Base-by-base conservation (phyloP, 2,113 vertebrate genomes). In the Sapayoa aenigma region DNA sequence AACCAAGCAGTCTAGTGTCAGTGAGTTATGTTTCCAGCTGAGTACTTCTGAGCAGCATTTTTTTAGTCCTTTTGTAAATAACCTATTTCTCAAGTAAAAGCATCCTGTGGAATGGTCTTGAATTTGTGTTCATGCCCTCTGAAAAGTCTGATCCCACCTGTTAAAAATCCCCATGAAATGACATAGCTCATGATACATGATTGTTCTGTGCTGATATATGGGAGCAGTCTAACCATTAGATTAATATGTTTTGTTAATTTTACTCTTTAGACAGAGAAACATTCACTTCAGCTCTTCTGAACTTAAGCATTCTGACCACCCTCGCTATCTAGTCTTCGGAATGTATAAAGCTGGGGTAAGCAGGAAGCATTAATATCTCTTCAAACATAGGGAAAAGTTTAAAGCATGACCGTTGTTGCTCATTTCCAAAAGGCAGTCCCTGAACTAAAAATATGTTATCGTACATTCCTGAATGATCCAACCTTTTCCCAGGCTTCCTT, bases 401-500 rank as follows among this genome's bases (percentile, higher is more conserved):
- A 90, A 81, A 41, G 25, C 24, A 9, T 89, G 59, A 92, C 69
- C 58, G 46, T 79, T 88, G 56, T 63, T 81, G 25, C n/a, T 90
- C 12, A 60, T 86, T 92, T 93, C 69, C 69, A 93, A 90, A 52
- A 81, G 68, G 63, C 86, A 79, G 85, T 60, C 60, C 80, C 65
- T 77, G 84, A 96, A 95, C 90, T 97, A 96, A 97, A 94, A 91
- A 93, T 94, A 95, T 33, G 41, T 84, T 91, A 42, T 85, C 9
- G 1, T 76, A 62, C 94, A 96, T 97, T 97, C 96, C 95, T 96
- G 93, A 97, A 86, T 1, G 23, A 90, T 67, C 89, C 86, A 91
- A 87, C 28, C 15, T 93, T 95, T 95, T 94, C 86, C 78, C 78
- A 84, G 60, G 91, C 93, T 96, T 97, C 94, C 92, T 95, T 89